phyloP scores from a whole-genome alignment of 2,888 invertebrate species.

The Hartigia nigra region DNA sequence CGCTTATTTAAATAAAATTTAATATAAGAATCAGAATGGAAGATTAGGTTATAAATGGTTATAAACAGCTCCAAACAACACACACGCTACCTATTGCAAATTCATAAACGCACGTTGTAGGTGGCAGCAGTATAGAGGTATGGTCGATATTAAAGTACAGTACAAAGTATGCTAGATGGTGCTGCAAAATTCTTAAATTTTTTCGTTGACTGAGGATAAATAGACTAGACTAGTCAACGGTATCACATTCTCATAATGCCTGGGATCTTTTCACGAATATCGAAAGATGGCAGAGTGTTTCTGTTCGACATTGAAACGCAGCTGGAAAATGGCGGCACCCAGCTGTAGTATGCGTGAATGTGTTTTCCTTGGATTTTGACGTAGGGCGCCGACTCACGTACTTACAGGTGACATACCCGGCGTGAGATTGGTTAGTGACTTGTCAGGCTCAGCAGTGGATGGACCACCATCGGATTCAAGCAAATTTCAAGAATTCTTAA shows the following conservation, averaged over 20 bases:
- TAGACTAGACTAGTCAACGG: background rate
- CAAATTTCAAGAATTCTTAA: background rate
- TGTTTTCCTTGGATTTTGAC: background rate
- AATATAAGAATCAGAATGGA: background rate
- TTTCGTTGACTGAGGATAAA: background rate
- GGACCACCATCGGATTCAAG: background rate
- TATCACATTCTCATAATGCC: background rate
- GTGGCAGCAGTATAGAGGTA: background rate
- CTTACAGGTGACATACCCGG: conserved; percentile 1
- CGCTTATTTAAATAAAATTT: background rate
- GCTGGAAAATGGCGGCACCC: conserved; percentile 2
- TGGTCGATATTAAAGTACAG: background rate
- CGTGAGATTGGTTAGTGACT: conserved; percentile 17
- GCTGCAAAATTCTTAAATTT: background rate
- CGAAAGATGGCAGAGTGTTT: background rate
- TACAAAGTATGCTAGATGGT: background rate
- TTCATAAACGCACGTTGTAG: background rate
- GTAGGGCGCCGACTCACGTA: background rate
- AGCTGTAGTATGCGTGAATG: conserved; percentile 3
- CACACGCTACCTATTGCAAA: too few relatives aligned
- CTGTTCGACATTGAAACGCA: background rate
- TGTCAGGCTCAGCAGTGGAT: conserved; percentile 14
- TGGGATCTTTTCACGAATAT: background rate
- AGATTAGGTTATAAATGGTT: background rate
- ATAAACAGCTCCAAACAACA: background rate